Evolutionary conservation across 2,888 invertebrate species (phyloP).

Genomic region (Cheilosia impressa): DNA sequence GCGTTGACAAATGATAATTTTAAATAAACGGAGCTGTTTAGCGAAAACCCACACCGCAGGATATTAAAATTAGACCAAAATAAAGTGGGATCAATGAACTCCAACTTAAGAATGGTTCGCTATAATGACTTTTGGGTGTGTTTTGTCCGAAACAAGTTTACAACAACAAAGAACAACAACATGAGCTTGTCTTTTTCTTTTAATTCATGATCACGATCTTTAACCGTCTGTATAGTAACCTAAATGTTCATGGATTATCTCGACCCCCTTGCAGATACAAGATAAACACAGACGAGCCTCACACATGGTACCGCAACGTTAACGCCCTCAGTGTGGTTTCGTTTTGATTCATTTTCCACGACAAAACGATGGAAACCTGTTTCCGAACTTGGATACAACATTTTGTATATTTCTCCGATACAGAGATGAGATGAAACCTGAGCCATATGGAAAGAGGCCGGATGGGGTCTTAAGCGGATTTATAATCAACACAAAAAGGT

Average conservation of each 20-base stretch:
- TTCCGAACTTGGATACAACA: background rate
- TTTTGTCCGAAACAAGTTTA: constrained; percentile 3
- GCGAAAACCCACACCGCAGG: background rate
- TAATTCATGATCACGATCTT: background rate
- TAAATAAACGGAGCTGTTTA: constrained; percentile 5
- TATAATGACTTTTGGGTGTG: background rate
- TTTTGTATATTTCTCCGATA: background rate
- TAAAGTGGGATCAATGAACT: constrained; percentile 15
- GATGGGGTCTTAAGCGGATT: constrained; percentile 8
- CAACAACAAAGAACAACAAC: background rate
- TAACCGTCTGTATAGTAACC: constrained; percentile 16
- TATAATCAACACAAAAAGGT: constrained; percentile 30
- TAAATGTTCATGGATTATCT: constrained; percentile 25
- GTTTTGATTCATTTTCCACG: constrained; percentile 47
- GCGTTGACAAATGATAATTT: constrained; percentile 17
- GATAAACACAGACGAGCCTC: constrained; percentile 26
- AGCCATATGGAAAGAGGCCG: background rate
- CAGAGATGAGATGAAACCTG: constrained; percentile 2
- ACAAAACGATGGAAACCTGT: constrained; percentile 16
- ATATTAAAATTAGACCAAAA: constrained; percentile 6
- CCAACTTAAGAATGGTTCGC: background rate
- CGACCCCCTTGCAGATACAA: background rate
- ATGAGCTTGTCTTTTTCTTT: background rate
- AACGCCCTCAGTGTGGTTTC: constrained; percentile 40
- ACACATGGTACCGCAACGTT: constrained; percentile 58